Evolutionary conservation across 2,797 vertebrate genomes (phyloP), one percentile per base, ranked within the genome.

Genomic region (Manis javanica): DNA sequence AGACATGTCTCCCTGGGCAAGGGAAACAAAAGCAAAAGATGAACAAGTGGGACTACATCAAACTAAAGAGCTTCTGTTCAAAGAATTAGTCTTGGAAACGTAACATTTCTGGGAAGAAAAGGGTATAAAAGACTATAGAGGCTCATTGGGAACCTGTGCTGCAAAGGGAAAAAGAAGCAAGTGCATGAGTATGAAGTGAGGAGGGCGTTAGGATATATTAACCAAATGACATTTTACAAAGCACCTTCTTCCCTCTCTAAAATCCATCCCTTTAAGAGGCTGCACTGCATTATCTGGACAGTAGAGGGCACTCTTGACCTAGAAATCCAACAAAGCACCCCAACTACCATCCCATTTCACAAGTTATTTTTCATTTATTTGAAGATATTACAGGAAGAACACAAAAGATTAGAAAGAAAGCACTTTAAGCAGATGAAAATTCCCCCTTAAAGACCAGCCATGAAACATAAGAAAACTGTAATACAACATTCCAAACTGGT

Each of bases 231-330:
- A 53, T 42, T 15, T n/a, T 3, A 69, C n/a, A 81, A 42, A 46
- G 81, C 16, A 51, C 31, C 15, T 3, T 39, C 51, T 18, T 8
- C 37, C 42, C 26, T 78, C n/a, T 42, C 14, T 16, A 13, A 21
- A 55, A 77, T 39, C 46, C 4, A 55, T 3, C 11, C 24, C 63
- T 29, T 61, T 19, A 42, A 63, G 13, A 59, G 15, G 11, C 23
- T 93, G n/a, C 21, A 83, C 57, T 94, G 23, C 31, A 53, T 16
- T 11, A 1, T 72, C 46, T 53, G 72, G 23, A 96, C 85, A 94
- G 69, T 34, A 94, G 95, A 94, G 79, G 88, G 16, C 64, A 81
- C 68, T 61, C 19, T 85, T 77, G 53, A n/a, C 18, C 82, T 31
- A 91, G n/a, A 2, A 71, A 91, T 29, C 29, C 10, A 71, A 19